phyloP scores from a whole-genome alignment of 2,797 vertebrate genomes.

The Novumbra hubbsi region DNA sequence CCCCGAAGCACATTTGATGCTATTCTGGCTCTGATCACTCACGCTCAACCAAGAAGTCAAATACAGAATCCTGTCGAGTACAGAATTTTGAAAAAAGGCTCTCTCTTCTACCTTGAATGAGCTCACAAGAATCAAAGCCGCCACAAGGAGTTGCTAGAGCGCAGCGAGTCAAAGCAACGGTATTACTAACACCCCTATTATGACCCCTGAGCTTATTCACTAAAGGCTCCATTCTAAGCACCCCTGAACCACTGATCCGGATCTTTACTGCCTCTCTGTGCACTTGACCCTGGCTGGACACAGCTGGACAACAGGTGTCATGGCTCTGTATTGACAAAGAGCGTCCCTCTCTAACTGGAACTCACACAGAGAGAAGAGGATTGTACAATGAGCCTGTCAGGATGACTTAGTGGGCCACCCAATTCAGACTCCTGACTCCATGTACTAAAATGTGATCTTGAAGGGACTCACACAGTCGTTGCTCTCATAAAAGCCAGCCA shows the following conservation, averaged over 20 bases:
- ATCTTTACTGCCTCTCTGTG: background rate
- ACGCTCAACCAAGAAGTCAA: no score
- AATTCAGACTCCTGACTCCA: conserved; percentile 36
- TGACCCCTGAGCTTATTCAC: no score
- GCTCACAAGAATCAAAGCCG: no score
- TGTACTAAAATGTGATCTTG: conserved; percentile 23
- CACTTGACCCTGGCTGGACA: background rate
- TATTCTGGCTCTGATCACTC: no score
- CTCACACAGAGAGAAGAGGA: background rate
- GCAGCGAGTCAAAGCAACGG: no score
- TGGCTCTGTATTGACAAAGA: background rate
- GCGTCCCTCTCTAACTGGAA: conserved; percentile 3
- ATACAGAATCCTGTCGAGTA: no score
- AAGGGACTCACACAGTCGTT: conserved; percentile 33
- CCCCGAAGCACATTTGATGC: no score
- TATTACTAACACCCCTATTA: no score
- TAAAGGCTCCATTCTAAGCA: no score
- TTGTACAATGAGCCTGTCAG: background rate
- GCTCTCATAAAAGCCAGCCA: conserved; percentile 45
- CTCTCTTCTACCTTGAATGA: no score
- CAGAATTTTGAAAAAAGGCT: no score
- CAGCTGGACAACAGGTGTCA: background rate
- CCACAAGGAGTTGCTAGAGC: no score
- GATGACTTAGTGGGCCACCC: conserved; percentile 22
- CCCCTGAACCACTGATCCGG: background rate